A percentile compares a stretch with the other conserved stretches of the same genome.
These are phyloP conservation scores for Typhlomys cinereus DNA, from an alignment of 2,113 vertebrate species.

Conservation along the genomic window DNA sequence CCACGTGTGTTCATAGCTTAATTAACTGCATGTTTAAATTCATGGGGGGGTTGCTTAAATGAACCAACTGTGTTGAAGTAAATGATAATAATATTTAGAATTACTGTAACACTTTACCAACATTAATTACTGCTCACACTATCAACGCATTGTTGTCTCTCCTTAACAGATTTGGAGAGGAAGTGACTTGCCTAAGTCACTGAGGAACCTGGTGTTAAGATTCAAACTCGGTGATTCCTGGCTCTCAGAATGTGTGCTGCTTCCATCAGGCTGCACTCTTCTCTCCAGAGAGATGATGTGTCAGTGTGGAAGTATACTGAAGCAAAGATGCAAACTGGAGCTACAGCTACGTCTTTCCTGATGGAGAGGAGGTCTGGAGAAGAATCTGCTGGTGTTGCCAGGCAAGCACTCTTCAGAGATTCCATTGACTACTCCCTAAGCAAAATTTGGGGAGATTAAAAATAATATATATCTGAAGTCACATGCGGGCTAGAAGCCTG, in stretches of 20 bases:
- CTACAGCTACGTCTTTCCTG: neutral
- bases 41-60: constrained; percentile 52
- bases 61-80: constrained; percentile 58
- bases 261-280: constrained; percentile 47
- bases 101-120: constrained; percentile 45
- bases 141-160: constrained; percentile 23
- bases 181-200: constrained; percentile 50
- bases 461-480: constrained; percentile 12
- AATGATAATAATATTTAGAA: constrained; percentile 69
- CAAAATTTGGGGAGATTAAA: neutral
- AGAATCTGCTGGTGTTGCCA: neutral
- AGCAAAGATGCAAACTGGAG: constrained; percentile 23
- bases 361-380: neutral
- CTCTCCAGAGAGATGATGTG: neutral
- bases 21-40: constrained; percentile 50
- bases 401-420: constrained; percentile 24
- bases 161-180: constrained; percentile 35
- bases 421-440: neutral
- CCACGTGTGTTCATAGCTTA: constrained; percentile 8
- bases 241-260: constrained; percentile 40
- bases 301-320: constrained; percentile 30
- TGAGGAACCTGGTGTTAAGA: constrained; percentile 50
- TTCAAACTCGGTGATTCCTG: constrained; percentile 38
- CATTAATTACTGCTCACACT: constrained; percentile 59
- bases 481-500: neutral